Percentiles rank a stretch among this genome's conserved stretches.
phyloP scores from a whole-genome alignment of 2,797 vertebrate species.

The Mormyrus hasselquistii region DNA sequence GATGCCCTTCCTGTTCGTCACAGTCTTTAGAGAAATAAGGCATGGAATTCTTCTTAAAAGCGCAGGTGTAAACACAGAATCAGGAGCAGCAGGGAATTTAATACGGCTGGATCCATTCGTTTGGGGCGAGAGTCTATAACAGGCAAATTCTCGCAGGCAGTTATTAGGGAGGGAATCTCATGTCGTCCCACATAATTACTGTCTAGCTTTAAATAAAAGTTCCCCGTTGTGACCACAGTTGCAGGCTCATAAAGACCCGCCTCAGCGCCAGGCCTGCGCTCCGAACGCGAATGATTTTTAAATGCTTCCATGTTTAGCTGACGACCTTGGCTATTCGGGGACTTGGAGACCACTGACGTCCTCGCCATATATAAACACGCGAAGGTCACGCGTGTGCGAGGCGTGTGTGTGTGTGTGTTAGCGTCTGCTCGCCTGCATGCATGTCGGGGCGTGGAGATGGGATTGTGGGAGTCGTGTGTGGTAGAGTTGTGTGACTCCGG shows the following conservation, averaged over 20 bases:
- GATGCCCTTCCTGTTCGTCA: background rate
- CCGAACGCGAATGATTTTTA: background rate
- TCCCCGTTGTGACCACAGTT: background rate
- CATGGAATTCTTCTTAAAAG: background rate
- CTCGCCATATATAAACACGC: background rate
- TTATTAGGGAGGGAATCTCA: slow-evolving; percentile 9
- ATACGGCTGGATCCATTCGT: background rate
- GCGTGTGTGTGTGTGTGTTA: background rate
- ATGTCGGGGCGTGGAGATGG: background rate
- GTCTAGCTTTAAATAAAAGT: slow-evolving; percentile 13
- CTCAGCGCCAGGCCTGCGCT: background rate
- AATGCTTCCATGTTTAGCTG: background rate
- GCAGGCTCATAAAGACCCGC: background rate
- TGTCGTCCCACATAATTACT: slow-evolving; percentile 14
- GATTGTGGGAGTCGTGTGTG: background rate
- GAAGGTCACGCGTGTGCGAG: background rate
- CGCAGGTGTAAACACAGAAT: background rate
- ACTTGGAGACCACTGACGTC: background rate
- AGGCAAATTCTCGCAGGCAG: background rate
- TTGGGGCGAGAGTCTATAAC: background rate
- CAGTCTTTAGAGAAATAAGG: background rate
- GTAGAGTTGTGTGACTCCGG: background rate
- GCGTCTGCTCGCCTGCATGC: too few relatives aligned
- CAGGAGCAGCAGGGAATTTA: background rate
- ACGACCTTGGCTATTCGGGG: background rate